Percentiles rank a stretch among this genome's conserved stretches.
Evolutionary conservation across 2,797 vertebrate species (phyloP).

Genomic region (Chelon labrosus): DNA sequence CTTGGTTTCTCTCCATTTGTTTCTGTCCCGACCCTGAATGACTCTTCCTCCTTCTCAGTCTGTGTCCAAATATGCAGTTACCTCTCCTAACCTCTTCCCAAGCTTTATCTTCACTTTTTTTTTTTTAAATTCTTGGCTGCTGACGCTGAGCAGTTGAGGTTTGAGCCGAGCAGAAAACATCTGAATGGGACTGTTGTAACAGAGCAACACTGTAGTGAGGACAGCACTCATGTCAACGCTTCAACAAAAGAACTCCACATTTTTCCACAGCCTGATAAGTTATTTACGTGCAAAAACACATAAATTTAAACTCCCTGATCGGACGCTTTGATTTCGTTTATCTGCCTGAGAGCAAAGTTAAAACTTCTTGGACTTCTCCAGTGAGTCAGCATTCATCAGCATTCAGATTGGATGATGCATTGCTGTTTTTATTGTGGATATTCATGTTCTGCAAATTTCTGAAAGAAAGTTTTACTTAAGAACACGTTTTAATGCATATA

Average conservation of each 20-base stretch:
- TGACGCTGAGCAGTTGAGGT: constrained; percentile 30
- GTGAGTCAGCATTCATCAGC: background rate
- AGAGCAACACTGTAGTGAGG: constrained; percentile 11
- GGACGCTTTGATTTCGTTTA: background rate
- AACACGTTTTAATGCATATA: background rate
- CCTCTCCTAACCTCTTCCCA: constrained; percentile 75
- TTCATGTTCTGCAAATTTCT: no score
- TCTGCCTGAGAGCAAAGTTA: background rate
- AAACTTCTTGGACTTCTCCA: background rate
- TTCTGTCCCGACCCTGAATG: constrained; percentile 40
- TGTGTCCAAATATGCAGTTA: constrained; percentile 62
- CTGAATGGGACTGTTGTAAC: constrained; percentile 17
- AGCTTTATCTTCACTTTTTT: constrained; percentile 59
- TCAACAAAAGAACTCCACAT: constrained; percentile 11
- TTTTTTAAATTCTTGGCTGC: constrained; percentile 54
- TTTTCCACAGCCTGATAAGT: constrained; percentile 3
- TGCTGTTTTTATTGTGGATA: background rate
- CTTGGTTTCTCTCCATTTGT: constrained; percentile 40
- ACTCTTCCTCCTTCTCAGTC: constrained; percentile 47
- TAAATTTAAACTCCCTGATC: background rate
- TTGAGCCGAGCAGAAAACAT: constrained; percentile 33
- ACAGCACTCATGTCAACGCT: constrained; percentile 8
- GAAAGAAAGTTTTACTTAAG: no score
- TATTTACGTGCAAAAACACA: constrained; percentile 1
- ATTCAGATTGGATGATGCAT: background rate